Evolutionary conservation across 1,140 invertebrate genomes (phyloP), one percentile per base, ranked within the genome.

Genomic region (Holotrichia oblita): DNA sequence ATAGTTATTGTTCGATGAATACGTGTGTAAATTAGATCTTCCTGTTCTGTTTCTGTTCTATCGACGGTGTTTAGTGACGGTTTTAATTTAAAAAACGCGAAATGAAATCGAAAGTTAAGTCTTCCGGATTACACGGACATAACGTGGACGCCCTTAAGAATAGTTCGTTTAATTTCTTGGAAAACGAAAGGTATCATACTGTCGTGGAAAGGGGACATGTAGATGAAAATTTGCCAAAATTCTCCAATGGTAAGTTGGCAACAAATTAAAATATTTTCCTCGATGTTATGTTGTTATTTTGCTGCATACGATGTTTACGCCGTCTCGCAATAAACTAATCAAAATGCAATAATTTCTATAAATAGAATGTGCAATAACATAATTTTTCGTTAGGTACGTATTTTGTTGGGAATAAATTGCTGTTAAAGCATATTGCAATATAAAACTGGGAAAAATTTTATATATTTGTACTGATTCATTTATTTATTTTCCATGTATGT

Each of bases 161-260:
- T 9, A 76, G 17, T 27, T 76, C 44, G 14, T 34, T 42, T 55
- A 48, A 27, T 86, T 44, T 77, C 40, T 17, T 78, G 59, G 48
- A 64, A 77, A 69, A 77, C 44, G 42, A 76, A 78, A 34, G n/a
- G 34, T 73, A 77, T 27, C 20, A 42, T 76, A 69, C 7, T 12
- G 22, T 72, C 14, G 59, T 40, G 20, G 73, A 72, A 74, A 27
- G 40, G 10, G 55, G 78, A 40, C 55, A 40, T 44, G 20, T 44
- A 77, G 40, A 73, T 77, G 12, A 55, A n/a, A 20, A 55, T 17
- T 55, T 17, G 6, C 14, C 4, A 1, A 34, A 34, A 34, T 34
- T 34, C 27, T 34, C 61, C 4, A 34, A 34, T 34, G 27, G 27
- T 34, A 4, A 34, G 27, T 34, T n/a, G n/a, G n/a, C n/a, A n/a